These are phyloP conservation scores for Caretta caretta DNA, from an alignment of 2,113 vertebrate genomes.

Conservation along the genomic window DNA sequence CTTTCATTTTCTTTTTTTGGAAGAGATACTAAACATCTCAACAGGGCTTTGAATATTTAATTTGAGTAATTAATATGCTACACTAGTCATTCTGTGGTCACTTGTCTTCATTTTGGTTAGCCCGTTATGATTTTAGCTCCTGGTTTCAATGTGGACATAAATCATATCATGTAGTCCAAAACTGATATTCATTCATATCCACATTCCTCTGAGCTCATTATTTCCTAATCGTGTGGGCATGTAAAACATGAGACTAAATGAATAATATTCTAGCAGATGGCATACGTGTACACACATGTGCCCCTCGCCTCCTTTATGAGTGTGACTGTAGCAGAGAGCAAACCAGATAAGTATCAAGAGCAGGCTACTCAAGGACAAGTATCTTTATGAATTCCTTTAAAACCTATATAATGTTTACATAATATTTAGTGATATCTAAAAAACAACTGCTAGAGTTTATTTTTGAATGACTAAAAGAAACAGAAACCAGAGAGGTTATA, in stretches of 20 bases:
- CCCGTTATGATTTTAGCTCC: background rate
- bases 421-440: background rate
- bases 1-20: background rate
- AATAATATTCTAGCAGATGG: background rate
- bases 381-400: background rate
- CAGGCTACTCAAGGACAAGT: background rate
- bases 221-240: background rate
- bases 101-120: constrained; percentile 15
- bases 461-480: background rate
- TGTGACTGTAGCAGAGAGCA: background rate
- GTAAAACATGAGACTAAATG: constrained; percentile 3
- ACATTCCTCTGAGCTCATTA: constrained; percentile 18
- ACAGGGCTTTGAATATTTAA: background rate
- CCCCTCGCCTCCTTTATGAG: background rate
- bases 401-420: background rate
- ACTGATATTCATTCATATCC: background rate
- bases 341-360: background rate
- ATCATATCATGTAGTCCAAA: constrained; percentile 17
- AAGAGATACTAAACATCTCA: constrained; percentile 30
- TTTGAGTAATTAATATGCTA: background rate
- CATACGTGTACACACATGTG: background rate
- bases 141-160: background rate
- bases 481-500: background rate
- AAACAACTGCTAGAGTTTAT: background rate
- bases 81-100: background rate